phyloP scores from a whole-genome alignment of 2,888 invertebrate genomes.

The Caenorhabditis angaria region DNA sequence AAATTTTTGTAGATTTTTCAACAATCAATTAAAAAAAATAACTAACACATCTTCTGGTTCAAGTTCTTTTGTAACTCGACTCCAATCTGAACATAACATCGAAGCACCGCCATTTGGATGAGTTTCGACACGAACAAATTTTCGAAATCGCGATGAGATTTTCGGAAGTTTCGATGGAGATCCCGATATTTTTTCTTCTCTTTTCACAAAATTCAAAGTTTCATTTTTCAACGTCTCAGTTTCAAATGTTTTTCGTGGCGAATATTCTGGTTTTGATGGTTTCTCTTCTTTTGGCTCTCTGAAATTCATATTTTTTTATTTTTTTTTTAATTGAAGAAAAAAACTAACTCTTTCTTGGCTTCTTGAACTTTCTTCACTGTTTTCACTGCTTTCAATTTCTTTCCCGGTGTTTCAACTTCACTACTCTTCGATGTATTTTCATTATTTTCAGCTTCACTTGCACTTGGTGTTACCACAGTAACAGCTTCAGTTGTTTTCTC shows the following conservation, averaged over 20 bases:
- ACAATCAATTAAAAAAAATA: slow-evolving; percentile 80
- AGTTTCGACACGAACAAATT: slow-evolving; percentile 12
- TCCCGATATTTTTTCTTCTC: background rate
- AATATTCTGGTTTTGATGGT: background rate
- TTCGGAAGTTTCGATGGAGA: slow-evolving; percentile 31
- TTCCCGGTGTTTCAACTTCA: slow-evolving; percentile 4
- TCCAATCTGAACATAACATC: slow-evolving; percentile 84
- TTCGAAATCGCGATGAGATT: slow-evolving; percentile 30
- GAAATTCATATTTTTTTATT: background rate
- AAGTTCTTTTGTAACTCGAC: slow-evolving; percentile 78
- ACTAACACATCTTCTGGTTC: slow-evolving; percentile 74
- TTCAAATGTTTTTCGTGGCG: background rate
- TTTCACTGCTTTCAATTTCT: background rate
- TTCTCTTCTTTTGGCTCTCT: background rate
- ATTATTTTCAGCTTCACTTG: slow-evolving; percentile 5
- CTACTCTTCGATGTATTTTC: background rate
- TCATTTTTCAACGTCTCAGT: background rate
- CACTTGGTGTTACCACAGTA: background rate
- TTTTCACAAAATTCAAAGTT: background rate
- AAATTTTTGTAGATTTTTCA: slow-evolving; percentile 35
- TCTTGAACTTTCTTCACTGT: background rate
- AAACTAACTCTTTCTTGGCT: background rate
- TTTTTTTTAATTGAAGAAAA: background rate
- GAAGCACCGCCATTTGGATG: slow-evolving; percentile 94
- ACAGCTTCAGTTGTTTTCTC: background rate